These are phyloP conservation scores for Typhlichthys subterraneus DNA, from an alignment of 2,797 vertebrate species.

Conservation along the genomic window DNA sequence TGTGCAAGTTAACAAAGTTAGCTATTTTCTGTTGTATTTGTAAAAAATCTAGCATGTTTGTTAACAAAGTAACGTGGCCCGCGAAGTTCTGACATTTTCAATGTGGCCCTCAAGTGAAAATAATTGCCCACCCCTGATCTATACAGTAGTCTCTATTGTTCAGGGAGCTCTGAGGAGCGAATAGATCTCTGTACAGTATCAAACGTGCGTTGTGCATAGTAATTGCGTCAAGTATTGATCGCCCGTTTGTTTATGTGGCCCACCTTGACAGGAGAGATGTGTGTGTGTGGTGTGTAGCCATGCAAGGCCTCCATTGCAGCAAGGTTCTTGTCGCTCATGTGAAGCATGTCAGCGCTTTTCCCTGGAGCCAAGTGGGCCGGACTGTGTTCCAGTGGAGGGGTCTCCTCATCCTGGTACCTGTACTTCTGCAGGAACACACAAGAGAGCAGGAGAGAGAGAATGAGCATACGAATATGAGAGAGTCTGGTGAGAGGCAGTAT, in stretches of 20 bases:
- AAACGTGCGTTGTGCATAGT: conserved; percentile 22
- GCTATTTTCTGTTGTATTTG: no score
- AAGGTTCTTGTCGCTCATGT: conserved; percentile 91
- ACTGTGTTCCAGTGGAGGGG: conserved; percentile 95
- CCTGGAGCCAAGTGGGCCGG: conserved; percentile 92
- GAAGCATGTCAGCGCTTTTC: conserved; percentile 91
- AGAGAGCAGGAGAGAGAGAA: neutral
- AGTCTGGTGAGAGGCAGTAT: neutral
- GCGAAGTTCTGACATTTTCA: no score
- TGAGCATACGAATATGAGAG: neutral
- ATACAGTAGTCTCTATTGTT: no score
- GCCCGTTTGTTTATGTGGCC: conserved; percentile 14
- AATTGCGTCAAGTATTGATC: conserved; percentile 37
- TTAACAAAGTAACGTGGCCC: no score
- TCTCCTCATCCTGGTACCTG: conserved; percentile 98
- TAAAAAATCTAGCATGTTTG: no score
- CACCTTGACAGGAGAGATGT: conserved; percentile 94
- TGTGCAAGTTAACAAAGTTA: no score
- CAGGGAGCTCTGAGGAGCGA: no score
- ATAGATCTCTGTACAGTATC: no score
- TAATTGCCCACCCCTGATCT: no score
- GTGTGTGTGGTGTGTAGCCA: conserved; percentile 89
- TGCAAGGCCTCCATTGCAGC: conserved; percentile 89
- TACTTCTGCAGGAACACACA: conserved; percentile 82
- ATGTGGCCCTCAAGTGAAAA: no score